Evolutionary conservation across 1,140 invertebrate species (phyloP).

Genomic region (Drosophila burlai): DNA sequence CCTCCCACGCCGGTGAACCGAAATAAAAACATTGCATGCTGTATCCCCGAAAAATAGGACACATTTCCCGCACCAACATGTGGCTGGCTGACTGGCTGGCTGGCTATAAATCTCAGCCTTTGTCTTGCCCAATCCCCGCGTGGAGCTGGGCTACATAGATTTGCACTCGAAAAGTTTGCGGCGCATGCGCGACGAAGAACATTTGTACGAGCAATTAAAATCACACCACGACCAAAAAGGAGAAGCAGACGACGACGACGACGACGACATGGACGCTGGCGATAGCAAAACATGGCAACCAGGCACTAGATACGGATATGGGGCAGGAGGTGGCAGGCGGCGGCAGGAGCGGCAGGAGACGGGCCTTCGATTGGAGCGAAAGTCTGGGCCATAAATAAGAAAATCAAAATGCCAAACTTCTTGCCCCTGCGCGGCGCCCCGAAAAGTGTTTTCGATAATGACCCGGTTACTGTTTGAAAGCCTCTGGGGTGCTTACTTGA

Average conservation of each 20-base stretch:
- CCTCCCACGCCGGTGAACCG: conserved; percentile 33
- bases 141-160: conserved; percentile 61
- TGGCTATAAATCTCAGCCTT: conserved; percentile 57
- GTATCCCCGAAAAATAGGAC: conserved; percentile 22
- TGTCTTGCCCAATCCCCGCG: conserved; percentile 47
- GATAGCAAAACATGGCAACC: conserved; percentile 60
- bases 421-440: conserved; percentile 10
- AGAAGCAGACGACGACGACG: conserved; percentile 59
- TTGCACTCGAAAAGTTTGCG: conserved; percentile 67
- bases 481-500: conserved; percentile 11
- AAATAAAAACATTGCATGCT: conserved; percentile 48
- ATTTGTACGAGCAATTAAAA: conserved; percentile 81
- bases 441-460: conserved; percentile 50
- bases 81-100: conserved; percentile 27
- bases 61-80: conserved; percentile 43
- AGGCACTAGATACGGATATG: conserved; percentile 55
- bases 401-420: conserved; percentile 73
- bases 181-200: conserved; percentile 65
- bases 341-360: conserved; percentile 11
- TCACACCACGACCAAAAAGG: conserved; percentile 74
- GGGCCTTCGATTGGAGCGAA: conserved; percentile 43
- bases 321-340: conserved; percentile 10
- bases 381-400: conserved; percentile 69
- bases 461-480: conserved; percentile 57
- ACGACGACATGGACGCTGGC: conserved; percentile 61